These are phyloP conservation scores for Seira sanloemensis DNA, from an alignment of 2,888 invertebrate genomes.

Conservation along the genomic window DNA sequence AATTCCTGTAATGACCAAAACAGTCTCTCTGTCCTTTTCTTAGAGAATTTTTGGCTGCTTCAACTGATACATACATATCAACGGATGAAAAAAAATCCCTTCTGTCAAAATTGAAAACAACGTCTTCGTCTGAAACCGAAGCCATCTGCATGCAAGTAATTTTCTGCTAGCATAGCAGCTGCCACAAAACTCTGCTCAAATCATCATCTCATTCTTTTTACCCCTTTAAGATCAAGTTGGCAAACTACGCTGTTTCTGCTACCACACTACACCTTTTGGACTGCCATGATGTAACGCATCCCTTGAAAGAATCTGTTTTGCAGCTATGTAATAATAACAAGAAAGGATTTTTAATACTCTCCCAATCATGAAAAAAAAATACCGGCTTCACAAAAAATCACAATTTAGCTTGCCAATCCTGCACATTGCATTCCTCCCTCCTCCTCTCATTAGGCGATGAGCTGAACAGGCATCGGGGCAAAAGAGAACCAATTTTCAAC, in stretches of 20 bases:
- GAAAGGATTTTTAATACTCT: neutral
- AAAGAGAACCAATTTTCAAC: neutral
- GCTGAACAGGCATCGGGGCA: neutral
- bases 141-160: neutral
- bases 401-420: neutral
- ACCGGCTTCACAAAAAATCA: neutral
- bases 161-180: neutral
- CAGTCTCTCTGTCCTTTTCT: neutral
- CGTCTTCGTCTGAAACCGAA: no score
- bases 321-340: neutral
- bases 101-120: neutral
- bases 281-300: no score
- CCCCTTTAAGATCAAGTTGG: no score
- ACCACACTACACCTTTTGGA: neutral
- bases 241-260: neutral
- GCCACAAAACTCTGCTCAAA: neutral
- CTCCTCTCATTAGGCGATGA: neutral
- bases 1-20: neutral
- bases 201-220: neutral
- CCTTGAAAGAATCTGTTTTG: no score
- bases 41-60: neutral
- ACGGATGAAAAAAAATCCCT: neutral
- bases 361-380: neutral
- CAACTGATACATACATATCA: neutral
- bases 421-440: no score